phyloP scores from a whole-genome alignment of 2,888 invertebrate species.

The Falcaria lacertinaria region DNA sequence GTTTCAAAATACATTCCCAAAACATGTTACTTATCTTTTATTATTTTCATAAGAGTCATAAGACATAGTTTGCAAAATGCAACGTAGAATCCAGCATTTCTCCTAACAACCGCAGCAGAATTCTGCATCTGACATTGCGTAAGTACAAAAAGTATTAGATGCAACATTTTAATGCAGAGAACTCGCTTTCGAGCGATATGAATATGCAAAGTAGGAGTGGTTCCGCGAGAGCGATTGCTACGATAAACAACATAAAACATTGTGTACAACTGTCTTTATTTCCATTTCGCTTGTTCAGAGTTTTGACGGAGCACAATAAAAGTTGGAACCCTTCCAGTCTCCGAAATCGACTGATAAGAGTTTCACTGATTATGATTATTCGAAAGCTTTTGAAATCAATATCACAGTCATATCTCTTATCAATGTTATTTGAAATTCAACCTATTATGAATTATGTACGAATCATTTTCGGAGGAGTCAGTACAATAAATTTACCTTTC shows the following conservation, averaged over 20 bases:
- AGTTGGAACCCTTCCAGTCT: neutral
- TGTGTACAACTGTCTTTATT: neutral
- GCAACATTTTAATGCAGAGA: neutral
- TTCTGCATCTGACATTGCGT: neutral
- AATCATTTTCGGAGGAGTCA: too few relatives aligned
- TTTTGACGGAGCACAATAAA: neutral
- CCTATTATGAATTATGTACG: too few relatives aligned
- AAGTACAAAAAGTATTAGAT: too few relatives aligned
- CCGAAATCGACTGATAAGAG: neutral
- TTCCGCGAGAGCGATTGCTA: neutral
- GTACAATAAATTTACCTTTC: too few relatives aligned
- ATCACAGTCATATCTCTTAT: too few relatives aligned
- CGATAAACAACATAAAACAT: neutral
- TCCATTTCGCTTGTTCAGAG: neutral
- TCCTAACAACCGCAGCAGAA: neutral
- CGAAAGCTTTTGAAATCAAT: neutral
- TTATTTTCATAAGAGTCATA: too few relatives aligned
- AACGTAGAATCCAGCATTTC: too few relatives aligned
- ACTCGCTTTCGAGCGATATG: conserved; percentile 1
- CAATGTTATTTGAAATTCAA: too few relatives aligned
- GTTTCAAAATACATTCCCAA: too few relatives aligned
- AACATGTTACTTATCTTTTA: too few relatives aligned
- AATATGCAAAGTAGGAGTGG: conserved; percentile 11
- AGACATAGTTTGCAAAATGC: too few relatives aligned
- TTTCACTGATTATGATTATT: neutral